Evolutionary conservation across 2,113 vertebrate species (phyloP).

Genomic region (Catharus fuscescens): DNA sequence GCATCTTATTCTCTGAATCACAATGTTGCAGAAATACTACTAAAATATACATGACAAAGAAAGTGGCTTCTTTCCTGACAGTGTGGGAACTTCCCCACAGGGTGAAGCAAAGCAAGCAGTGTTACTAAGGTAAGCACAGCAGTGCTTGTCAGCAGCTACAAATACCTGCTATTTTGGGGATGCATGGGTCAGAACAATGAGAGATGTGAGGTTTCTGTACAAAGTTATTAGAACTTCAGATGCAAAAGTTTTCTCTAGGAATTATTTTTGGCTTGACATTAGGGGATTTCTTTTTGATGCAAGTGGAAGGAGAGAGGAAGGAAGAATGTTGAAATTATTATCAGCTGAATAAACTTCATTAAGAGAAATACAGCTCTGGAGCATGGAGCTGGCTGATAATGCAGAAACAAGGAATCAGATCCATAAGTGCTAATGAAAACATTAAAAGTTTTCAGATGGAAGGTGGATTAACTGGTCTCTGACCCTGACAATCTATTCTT

Average conservation of each 20-base stretch:
- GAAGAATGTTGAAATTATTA: conserved; percentile 18
- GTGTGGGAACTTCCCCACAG: neutral
- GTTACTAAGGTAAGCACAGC: neutral
- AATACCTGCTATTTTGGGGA: neutral
- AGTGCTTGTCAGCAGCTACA: neutral
- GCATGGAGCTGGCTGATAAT: neutral
- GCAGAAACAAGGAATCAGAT: neutral
- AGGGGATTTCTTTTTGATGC: neutral
- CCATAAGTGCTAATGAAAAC: neutral
- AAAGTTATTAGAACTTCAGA: neutral
- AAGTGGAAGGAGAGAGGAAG: conserved; percentile 29
- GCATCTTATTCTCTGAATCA: neutral
- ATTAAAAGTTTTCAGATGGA: neutral
- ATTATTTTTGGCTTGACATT: conserved; percentile 9
- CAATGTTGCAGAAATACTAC: neutral
- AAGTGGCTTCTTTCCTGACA: neutral
- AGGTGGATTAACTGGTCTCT: neutral
- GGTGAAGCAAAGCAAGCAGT: neutral
- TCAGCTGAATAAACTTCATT: conserved; percentile 35
- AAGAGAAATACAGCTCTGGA: neutral
- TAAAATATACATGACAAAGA: neutral
- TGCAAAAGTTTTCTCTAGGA: neutral
- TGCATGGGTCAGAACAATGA: neutral
- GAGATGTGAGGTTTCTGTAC: neutral
- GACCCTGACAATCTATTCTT: neutral